Conservation (phyloP, 2,797 vertebrate species). For the Alauda arvensis region DNA sequence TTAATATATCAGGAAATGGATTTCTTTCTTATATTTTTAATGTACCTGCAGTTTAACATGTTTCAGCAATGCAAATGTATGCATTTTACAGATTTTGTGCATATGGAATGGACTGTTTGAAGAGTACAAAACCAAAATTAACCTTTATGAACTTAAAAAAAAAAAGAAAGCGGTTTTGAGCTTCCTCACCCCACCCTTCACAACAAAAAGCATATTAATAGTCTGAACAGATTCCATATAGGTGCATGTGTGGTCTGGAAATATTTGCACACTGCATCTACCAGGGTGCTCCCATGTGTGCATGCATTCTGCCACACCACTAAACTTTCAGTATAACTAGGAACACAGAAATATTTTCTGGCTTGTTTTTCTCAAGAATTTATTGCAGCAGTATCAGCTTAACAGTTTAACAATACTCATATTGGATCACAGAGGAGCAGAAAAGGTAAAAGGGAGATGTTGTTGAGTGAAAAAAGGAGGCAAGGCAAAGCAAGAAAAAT, state of each 20-base stretch:
- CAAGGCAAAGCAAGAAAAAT: not conserved
- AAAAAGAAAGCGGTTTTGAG: not conserved
- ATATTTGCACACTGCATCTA: not conserved
- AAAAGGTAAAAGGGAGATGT: not conserved
- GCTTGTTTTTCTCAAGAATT: not conserved
- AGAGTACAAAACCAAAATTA: not conserved
- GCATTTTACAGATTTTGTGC: not conserved
- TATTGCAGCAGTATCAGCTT: not conserved
- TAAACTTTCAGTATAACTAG: not conserved
- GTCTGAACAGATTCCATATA: not conserved
- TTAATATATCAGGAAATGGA: not conserved
- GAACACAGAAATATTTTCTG: not conserved
- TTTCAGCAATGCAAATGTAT: not conserved
- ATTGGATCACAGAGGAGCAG: not conserved
- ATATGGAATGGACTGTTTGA: not conserved
- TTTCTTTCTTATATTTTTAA: not conserved
- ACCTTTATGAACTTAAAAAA: not conserved
- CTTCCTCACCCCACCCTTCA: not conserved
- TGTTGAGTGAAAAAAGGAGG: not conserved
- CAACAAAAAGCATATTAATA: not conserved
- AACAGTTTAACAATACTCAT: not conserved
- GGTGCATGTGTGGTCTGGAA: not conserved
- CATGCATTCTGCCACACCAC: rapidly evolving
- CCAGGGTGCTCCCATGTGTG: not conserved
- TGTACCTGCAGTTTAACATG: not conserved